Percentiles rank a stretch among this genome's conserved stretches.
phyloP scores from a whole-genome alignment of 1,140 invertebrate genomes.

The Lamellibrachia luymesi region DNA sequence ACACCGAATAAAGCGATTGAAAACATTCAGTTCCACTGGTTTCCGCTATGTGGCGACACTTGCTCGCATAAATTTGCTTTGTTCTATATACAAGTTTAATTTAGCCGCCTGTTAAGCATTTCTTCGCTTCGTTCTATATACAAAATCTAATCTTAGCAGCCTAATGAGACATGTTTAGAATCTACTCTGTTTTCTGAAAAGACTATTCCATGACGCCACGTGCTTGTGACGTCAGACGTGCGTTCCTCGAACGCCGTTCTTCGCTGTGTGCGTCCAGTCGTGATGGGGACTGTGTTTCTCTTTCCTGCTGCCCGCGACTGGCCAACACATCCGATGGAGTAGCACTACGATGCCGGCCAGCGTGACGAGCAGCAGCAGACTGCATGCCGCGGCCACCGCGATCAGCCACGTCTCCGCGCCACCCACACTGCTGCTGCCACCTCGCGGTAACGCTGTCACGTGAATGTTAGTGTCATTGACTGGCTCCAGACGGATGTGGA shows the following conservation, averaged over 20 bases:
- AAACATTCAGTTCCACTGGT: neutral
- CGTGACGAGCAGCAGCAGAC: neutral
- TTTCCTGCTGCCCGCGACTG: neutral
- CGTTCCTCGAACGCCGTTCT: constrained; percentile 12
- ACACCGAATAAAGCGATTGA: neutral
- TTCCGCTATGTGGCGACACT: neutral
- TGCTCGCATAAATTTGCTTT: neutral
- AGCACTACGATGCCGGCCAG: neutral
- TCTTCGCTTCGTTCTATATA: neutral
- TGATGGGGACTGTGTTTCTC: neutral
- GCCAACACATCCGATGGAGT: neutral
- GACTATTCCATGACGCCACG: neutral
- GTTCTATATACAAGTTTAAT: neutral
- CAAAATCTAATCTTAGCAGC: neutral
- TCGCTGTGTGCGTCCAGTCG: neutral
- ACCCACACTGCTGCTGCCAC: neutral
- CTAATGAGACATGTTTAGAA: neutral
- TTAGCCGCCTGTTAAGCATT: neutral
- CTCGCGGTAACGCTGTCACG: neutral
- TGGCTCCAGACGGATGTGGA: constrained; percentile 7
- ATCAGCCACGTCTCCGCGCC: neutral
- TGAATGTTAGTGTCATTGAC: constrained; percentile 7
- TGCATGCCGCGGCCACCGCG: neutral
- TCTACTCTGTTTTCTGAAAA: neutral
- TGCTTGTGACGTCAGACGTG: neutral